These are phyloP conservation scores for Lutjanus erythropterus DNA, from an alignment of 2,113 vertebrate species.

Conservation along the genomic window DNA sequence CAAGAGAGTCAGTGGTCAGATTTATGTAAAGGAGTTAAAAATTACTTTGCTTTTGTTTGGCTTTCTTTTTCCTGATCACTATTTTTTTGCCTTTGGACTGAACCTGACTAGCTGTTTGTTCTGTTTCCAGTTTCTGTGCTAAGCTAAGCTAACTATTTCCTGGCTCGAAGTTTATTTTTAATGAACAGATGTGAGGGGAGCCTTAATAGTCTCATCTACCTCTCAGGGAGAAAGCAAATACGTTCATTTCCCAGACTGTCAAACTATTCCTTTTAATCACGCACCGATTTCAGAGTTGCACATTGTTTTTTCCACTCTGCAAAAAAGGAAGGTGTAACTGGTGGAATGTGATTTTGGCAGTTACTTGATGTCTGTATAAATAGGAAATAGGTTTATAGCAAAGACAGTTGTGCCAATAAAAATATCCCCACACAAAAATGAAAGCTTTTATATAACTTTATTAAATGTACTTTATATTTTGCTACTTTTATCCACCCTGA, in stretches of 20 bases:
- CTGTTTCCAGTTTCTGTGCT: neutral
- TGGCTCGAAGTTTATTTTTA: neutral
- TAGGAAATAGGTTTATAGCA: neutral
- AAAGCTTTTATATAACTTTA: no score
- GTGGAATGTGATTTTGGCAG: neutral
- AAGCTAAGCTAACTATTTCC: neutral
- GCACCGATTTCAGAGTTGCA: neutral
- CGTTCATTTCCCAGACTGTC: neutral
- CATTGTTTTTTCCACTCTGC: neutral
- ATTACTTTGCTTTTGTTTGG: no score
- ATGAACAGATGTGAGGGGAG: neutral
- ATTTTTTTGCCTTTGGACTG: no score
- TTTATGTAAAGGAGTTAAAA: no score
- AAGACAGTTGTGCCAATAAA: neutral
- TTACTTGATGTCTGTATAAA: neutral
- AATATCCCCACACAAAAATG: neutral
- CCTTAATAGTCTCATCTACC: neutral
- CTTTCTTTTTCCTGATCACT: no score
- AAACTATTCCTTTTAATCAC: neutral
- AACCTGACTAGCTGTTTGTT: no score
- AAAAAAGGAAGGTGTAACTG: neutral
- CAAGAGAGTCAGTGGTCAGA: no score
- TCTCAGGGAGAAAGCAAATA: accelerated
- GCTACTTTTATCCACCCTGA: neutral
- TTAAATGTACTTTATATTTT: neutral